Evolutionary conservation across 2,888 invertebrate genomes (phyloP).

Genomic region (Aphodius sticticus): DNA sequence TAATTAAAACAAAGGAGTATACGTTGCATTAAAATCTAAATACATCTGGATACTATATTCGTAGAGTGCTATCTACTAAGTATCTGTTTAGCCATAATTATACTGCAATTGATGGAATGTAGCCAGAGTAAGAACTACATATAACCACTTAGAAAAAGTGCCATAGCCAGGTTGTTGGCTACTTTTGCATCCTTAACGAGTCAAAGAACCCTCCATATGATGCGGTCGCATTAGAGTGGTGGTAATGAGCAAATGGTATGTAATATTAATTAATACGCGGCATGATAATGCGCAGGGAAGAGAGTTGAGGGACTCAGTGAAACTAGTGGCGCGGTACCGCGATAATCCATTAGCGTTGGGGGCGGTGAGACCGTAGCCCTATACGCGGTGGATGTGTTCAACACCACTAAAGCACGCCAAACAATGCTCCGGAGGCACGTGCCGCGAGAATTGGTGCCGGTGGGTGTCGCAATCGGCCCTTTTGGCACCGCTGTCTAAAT

Average conservation of each 20-base stretch:
- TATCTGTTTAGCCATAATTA: too few species aligned
- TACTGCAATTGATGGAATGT: too few species aligned
- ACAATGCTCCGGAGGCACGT: background rate
- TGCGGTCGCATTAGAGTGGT: background rate
- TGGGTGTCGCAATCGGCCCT: background rate
- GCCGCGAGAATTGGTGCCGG: background rate
- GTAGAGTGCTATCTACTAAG: too few species aligned
- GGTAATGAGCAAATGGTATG: background rate
- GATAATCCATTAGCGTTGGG: background rate
- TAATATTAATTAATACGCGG: conserved; percentile 4
- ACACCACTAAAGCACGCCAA: background rate
- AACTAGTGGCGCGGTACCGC: background rate
- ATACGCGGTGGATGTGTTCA: background rate
- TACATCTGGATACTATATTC: too few species aligned
- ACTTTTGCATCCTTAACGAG: background rate
- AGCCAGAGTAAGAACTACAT: too few species aligned
- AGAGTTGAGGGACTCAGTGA: background rate
- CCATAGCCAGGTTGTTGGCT: background rate
- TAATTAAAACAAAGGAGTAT: too few species aligned
- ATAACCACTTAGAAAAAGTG: too few species aligned
- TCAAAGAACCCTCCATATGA: background rate
- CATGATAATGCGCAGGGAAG: background rate
- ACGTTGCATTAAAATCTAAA: too few species aligned
- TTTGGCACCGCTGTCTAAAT: background rate
- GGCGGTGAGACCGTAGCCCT: background rate